Evolutionary conservation across 2,888 invertebrate species (phyloP), one percentile per base, ranked within the genome.

Genomic region (Frankliniella fusca): DNA sequence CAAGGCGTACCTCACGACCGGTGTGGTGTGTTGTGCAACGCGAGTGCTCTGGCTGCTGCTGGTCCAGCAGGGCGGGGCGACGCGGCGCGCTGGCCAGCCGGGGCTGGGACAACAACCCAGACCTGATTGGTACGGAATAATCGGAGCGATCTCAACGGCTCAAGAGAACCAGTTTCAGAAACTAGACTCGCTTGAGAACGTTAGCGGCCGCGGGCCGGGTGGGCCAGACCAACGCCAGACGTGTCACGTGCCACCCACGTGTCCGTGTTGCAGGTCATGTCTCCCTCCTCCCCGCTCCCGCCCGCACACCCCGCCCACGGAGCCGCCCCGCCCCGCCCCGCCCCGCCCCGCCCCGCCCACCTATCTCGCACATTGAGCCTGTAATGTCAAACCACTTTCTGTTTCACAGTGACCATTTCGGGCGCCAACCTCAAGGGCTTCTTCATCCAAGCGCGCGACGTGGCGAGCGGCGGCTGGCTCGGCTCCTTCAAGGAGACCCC

Each of bases 401-500:
- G 81, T 81, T 83, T 86, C 85, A 10, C 88, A 93, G 93, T 93
- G 80, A 90, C 89, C 80, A 91, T 93, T 84, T 89, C 89, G 18
- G 87, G 87, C 11, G 91, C 90, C 23, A 88, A 92, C 0, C 95
- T 95, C 89, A 93, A 94, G 85, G 95, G 95, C n/a, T 95, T 95
- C 90, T 94, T 95, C 88, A 88, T 95, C 80, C 95, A 95, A 89
- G 95, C 94, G 0, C 92, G 95, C 76, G 94, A 95, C 85, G 91
- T 90, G 15, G 90, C 91, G 83, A 91, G 92, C 0, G 91, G 94
- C 86, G 90, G 92, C 84, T 95, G 95, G 95, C 89, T 94, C 80
- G 95, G 95, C 3, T 89, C 91, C 76, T 95, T 94, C 93, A 90
- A 92, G 83, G 91, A 92, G 84, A 92, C 93, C 0, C 92, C 93